Conservation (phyloP, 2,888 invertebrate genomes). For the Thymelicus acteon region DNA sequence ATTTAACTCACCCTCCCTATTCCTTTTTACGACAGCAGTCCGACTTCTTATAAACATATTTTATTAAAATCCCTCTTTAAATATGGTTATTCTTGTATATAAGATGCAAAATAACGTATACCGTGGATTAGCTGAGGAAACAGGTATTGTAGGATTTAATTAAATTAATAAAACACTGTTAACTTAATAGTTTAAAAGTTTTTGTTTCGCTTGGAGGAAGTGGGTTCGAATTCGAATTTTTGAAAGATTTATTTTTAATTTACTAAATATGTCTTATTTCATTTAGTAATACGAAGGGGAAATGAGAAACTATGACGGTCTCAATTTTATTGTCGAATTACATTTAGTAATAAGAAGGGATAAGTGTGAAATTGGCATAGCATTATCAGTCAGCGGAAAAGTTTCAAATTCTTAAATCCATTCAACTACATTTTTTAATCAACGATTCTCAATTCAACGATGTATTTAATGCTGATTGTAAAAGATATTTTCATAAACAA, state of each 20-base stretch:
- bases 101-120: conserved; percentile 4
- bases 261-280: no score
- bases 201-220: no score
- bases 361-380: no score
- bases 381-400: no score
- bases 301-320: no score
- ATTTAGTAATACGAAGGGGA: no score
- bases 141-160: conserved; percentile 4
- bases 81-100: conserved; percentile 10
- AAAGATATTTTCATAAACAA: conserved; percentile 21
- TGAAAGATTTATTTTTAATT: no score
- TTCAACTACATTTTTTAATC: neutral
- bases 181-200: no score
- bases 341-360: no score
- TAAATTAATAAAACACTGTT: neutral
- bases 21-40: conserved; percentile 48
- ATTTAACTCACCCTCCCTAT: conserved; percentile 52
- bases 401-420: neutral
- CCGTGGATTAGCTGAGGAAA: conserved; percentile 13
- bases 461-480: conserved; percentile 2
- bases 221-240: no score
- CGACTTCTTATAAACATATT: conserved; percentile 33
- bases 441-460: neutral
- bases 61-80: conserved; percentile 33
- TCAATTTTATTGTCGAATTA: no score